Base-by-base conservation (phyloP, 2,113 vertebrate genomes). In the Mobula hypostoma region DNA sequence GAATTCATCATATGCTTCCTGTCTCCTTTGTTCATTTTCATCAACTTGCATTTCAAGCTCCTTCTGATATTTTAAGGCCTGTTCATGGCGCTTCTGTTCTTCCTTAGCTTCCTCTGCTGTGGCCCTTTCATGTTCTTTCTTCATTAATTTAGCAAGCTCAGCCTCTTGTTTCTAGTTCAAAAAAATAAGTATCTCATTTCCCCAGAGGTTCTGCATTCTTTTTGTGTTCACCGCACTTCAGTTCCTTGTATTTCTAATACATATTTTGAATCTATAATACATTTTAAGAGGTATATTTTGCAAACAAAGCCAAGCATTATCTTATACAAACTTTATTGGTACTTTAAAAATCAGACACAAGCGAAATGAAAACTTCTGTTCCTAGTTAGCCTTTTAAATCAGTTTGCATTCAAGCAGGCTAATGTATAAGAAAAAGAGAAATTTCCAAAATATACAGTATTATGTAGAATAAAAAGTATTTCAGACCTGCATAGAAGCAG, bases 21-120 rank as follows among this genome's bases (percentile, higher is more conserved):
- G 97, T 95, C 96, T 98, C 94, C 94, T 97, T 68, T 21, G 95
- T 95, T 99, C 98, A 90, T 96, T 97, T 29, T 99, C 98, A 94
- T 97, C 95, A 9, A 99, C 95, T 95, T 99, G 99, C 87, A 96
- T 97, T 90, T 98, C 97, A 94, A 99, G 96, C n/a, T 98, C 97
- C 83, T 95, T 96, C 90, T 97, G 97, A 94, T 99, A 98, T 0
- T 94, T 95, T 21, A 96, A 66, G 95, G 96, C 95, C 92, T 97
- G 96, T 95, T 97, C 93, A 0, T 96, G 95, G 32, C 94, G 97
- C 94, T 94, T 97, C 94, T 96, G 95, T 78, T 98, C 96, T 87
- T 95, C 96, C 82, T 95, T 96, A 85, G 94, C 95, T 95, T 98
- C 95, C 95, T 98, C 98, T 48, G 94, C 21, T 0, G 78, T 79